Percentiles rank a stretch among this genome's conserved stretches.
phyloP scores from a whole-genome alignment of 2,113 vertebrate species.

The Orthonyx spaldingii region DNA sequence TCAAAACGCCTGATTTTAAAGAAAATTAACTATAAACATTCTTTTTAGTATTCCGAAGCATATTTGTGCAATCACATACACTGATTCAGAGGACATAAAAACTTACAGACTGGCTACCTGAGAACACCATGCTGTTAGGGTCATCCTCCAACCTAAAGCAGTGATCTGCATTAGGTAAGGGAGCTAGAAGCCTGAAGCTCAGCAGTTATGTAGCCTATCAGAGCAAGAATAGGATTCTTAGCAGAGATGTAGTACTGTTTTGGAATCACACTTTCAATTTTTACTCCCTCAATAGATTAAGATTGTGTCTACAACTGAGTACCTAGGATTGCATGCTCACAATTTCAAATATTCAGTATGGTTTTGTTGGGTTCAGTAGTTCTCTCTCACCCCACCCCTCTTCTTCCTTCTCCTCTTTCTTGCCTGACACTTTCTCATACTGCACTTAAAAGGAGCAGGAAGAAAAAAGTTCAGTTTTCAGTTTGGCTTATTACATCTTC shows the following conservation, averaged over 20 bases:
- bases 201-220: neutral
- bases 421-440: neutral
- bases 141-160: neutral
- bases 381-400: neutral
- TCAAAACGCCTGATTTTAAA: neutral
- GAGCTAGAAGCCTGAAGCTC: neutral
- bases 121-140: neutral
- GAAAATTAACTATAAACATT: neutral
- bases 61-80: neutral
- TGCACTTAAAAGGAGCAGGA: neutral
- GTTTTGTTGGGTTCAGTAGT: neutral
- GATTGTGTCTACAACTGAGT: neutral
- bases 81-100: neutral
- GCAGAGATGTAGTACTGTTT: neutral
- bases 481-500: neutral
- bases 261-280: neutral
- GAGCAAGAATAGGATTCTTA: neutral
- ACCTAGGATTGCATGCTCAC: neutral
- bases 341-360: neutral
- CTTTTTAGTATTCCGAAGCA: neutral
- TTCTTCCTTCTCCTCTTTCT: neutral
- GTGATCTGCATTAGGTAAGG: neutral
- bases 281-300: neutral
- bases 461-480: neutral
- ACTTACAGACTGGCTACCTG: neutral